Base-by-base conservation (phyloP, 1,140 invertebrate species). In the Ditylenchus dipsaci region DNA sequence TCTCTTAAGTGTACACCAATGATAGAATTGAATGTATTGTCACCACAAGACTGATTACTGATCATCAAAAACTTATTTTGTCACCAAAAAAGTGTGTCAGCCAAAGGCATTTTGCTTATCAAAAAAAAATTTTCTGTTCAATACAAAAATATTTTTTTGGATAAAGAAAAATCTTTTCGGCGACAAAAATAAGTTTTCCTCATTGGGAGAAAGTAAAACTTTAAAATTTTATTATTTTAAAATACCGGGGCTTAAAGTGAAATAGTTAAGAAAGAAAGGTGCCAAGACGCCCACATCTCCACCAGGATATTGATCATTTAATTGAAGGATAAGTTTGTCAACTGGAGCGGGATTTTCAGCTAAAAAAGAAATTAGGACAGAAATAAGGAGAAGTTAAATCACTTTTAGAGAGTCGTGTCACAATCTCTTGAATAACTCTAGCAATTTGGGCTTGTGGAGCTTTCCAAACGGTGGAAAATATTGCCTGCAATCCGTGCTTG, bases 191-290 rank as follows among this genome's bases (percentile, higher is more conserved):
- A n/a, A n/a, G n/a, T n/a, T n/a, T n/a, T n/a, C n/a, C n/a, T n/a
- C n/a, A n/a, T n/a, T n/a, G n/a, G n/a, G n/a, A n/a, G n/a, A n/a
- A n/a, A n/a, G n/a, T n/a, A n/a, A n/a, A n/a, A n/a, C n/a, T n/a
- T n/a, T n/a, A n/a, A n/a, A n/a, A n/a, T n/a, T n/a, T n/a, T n/a
- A n/a, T n/a, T n/a, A n/a, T n/a, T n/a, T n/a, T n/a, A n/a, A n/a
- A n/a, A n/a, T 38, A 38, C 92, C 92, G 15, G 92, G 91, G 72
- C 90, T 81, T 1, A 99, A 84, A 27, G 84, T 87, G 38, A 98
- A 83, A 72, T 90, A 88, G 84, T 99, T 98, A 30, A 99, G 87
- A 76, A 98, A 93, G 83, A 93, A 96, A 33, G 94, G 88, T 15
- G 89, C 88, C 84, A 95, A 91, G 74, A 91, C 91, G 0, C 96